These are phyloP conservation scores for Gryllus longicercus DNA, from an alignment of 2,888 invertebrate species.

Conservation along the genomic window DNA sequence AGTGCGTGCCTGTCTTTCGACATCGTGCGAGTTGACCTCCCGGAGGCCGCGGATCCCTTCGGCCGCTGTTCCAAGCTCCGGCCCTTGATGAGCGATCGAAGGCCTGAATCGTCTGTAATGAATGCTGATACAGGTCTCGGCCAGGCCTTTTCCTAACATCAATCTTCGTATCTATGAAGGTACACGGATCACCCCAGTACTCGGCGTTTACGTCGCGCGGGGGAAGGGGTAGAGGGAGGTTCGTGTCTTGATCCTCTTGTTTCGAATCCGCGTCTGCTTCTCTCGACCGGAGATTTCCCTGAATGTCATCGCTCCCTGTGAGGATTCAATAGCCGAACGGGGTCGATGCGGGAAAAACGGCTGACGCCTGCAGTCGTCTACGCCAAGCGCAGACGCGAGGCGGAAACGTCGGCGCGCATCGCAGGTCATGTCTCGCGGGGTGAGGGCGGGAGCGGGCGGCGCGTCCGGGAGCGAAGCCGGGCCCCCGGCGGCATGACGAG, in stretches of 20 bases:
- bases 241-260: neutral
- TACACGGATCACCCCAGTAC: neutral
- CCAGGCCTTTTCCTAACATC: neutral
- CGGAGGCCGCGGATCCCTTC: no score
- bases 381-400: no score
- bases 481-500: neutral
- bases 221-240: neutral
- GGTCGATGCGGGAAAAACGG: neutral
- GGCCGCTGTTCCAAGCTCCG: no score
- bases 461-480: conserved; percentile 7
- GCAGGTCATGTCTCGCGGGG: no score
- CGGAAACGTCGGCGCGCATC: no score
- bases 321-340: no score
- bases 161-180: neutral
- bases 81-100: neutral
- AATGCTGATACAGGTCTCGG: conserved; percentile 17
- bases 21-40: no score
- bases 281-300: no score
- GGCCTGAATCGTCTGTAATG: neutral
- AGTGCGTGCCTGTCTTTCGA: no score
- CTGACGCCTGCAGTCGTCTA: neutral
- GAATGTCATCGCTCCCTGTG: no score
- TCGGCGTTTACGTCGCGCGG: neutral
- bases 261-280: neutral
- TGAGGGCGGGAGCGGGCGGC: neutral